Base-by-base conservation (phyloP, 2,888 invertebrate genomes). In the Antheraea assamensis region DNA sequence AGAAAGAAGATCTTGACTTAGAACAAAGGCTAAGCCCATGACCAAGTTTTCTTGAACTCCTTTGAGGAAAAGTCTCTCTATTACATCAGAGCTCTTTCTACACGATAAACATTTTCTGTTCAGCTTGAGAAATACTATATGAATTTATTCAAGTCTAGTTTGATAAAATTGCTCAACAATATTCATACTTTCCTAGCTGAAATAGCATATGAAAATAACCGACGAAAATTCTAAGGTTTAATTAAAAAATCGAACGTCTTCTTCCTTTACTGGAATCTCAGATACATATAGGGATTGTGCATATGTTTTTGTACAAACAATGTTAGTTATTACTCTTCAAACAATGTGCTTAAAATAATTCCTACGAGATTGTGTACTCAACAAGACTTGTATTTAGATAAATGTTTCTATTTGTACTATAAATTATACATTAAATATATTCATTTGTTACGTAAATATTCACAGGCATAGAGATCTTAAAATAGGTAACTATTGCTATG, bases 351-450 rank as follows among this genome's bases (percentile, higher is more conserved):
- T 64, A 64, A 64, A 64, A 30, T 64, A 64, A 30, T 64, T 64
- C 61, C 61, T 64, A 64, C 30, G 27, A 64, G 61, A 64, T 64
- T 64, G 61, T 64, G 61, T 64, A 64, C 3, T 30, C 15, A 30
- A 64, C 30, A 30, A 64, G 3, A 64, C 61, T 27, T 30, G 61
- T 30, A 64, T 64, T 64, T 30, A 64, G 61, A 64, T 64, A 64
- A 64, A 64, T 64, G 61, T 64, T 15, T 64, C 61, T 64, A 64
- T 64, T 64, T 64, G 61, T 19, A 64, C 58, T 64, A 17, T 30
- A 17, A 64, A 64, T 64, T 64, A 24, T 24, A 24, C 24, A 58
- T 58, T 58, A n/a, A 58, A 64, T 30, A 64, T 30, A 30, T 30
- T 64, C 30, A 64, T 64, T 64, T 64, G 17, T 27, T 30, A 30